Base-by-base conservation (phyloP, 2,888 invertebrate species). In the Byasa hedistus region DNA sequence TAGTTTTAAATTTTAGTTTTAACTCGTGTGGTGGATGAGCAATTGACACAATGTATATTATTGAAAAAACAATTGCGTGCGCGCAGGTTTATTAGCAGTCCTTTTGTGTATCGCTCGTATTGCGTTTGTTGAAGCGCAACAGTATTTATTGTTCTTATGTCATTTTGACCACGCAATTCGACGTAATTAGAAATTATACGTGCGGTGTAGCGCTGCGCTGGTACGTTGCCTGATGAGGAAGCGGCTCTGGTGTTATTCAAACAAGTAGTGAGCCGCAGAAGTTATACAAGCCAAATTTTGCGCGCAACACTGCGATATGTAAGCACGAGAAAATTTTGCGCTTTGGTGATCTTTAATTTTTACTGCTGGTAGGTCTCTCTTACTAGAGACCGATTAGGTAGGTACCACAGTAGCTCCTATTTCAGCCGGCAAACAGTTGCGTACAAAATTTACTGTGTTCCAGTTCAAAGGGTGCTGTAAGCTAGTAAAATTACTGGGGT, bases 171-270 rank as follows among this genome's bases (percentile, higher is more conserved):
- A 90, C 89, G 89, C 85, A 85, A 84, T 83, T 87, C 84, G 82
- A 86, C 82, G 90, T 89, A 89, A 90, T 89, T 85, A 82, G 75
- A 79, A 84, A 86, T 89, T 87, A 88, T 85, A 85, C 85, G 84
- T 79, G 72, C 79, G 72, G 23, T 21, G 19, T n/a, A 67, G 72
- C 72, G 74, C 71, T 73, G 74, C 80, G 82, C 81, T 79, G 83
- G 79, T 75, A 78, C 22, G 67, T 64, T 68, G 63, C 65, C 52
- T 70, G 70, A 72, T 69, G 76, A 70, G 75, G 80, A 78, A 74
- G 78, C 80, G 79, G 84, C 79, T 78, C 78, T 73, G 70, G 68
- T 78, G 81, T 84, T 79, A 81, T 79, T 74, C 69, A 69, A 76
- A 76, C 76, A 77, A 77, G 75, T 79, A 82, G 77, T 81, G 77